These are phyloP conservation scores for Apaloderma vittatum DNA, from an alignment of 2,113 vertebrate species.

Conservation along the genomic window DNA sequence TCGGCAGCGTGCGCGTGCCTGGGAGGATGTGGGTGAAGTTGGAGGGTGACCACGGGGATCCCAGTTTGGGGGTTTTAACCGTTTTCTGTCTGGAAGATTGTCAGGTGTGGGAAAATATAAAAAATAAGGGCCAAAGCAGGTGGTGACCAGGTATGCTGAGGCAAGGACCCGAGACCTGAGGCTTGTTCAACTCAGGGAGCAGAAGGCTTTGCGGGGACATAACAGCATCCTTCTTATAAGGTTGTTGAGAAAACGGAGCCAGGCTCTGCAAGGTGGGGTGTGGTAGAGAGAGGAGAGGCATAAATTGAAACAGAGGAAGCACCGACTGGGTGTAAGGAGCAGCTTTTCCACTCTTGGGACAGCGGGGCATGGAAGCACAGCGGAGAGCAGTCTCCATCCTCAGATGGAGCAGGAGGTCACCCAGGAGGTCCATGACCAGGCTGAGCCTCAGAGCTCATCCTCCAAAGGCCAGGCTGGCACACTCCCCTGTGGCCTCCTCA, in stretches of 20 bases:
- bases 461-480: not conserved
- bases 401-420: not conserved
- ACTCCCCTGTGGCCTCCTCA: rapidly evolving
- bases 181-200: not conserved
- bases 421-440: not conserved
- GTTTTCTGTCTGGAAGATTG: not conserved
- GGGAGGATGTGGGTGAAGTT: not conserved
- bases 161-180: not conserved
- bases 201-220: not conserved
- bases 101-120: not conserved
- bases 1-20: not conserved
- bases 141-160: not conserved
- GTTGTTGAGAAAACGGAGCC: not conserved
- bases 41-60: not conserved
- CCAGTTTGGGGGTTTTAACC: not conserved
- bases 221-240: not conserved
- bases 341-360: not conserved
- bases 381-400: rapidly evolving
- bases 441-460: not conserved
- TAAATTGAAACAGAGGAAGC: rapidly evolving
- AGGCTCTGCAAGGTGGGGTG: not conserved
- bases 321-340: not conserved
- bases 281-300: not conserved
- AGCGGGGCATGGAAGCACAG: rapidly evolving
- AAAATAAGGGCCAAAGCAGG: not conserved